Base-by-base conservation (phyloP, 2,797 vertebrate genomes). In the Scolopax rusticola region DNA sequence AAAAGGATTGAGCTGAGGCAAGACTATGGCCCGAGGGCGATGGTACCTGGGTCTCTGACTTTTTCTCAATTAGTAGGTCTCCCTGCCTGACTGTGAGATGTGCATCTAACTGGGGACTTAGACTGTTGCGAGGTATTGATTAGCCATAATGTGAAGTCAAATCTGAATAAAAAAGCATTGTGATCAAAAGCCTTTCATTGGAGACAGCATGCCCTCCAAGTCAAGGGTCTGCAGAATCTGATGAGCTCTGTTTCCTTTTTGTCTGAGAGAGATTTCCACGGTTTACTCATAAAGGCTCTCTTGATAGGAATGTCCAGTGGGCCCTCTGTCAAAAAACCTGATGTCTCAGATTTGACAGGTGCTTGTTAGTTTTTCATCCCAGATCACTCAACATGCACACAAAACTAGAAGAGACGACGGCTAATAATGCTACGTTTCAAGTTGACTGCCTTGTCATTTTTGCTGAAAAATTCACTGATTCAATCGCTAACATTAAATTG, bases 21-120 rank as follows among this genome's bases (percentile, higher is more conserved):
- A 98, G 98, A 98, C 97, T 97, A 98, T 98, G 98, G 99, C 99
- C 99, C 41, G 98, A 98, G 99, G 99, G 99, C 97, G 97, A 97
- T 98, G 97, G 97, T 98, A 98, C 99, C 98, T 98, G 97, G 98
- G 98, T 99, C 98, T 99, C 98, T 98, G 98, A 97, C 98, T 99
- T 99, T 98, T 98, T 98, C 99, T 99, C 99, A 99, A 99, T 99
- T 99, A 99, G 99, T 98, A 98, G 98, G 98, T 98, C 97, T 98
- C 96, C 96, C 92, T 95, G 97, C 94, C 97, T 98, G 98, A 97
- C 98, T 97, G 98, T 89, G 97, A 98, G 97, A 97, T 89, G 90
- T 87, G 97, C 96, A 94, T 99, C 98, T 98, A 98, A 98, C 98
- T 98, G 97, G 98, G 98, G 98, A 96, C 97, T 96, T 94, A 79